phyloP scores from a whole-genome alignment of 2,113 vertebrate species.

The Gobius niger region DNA sequence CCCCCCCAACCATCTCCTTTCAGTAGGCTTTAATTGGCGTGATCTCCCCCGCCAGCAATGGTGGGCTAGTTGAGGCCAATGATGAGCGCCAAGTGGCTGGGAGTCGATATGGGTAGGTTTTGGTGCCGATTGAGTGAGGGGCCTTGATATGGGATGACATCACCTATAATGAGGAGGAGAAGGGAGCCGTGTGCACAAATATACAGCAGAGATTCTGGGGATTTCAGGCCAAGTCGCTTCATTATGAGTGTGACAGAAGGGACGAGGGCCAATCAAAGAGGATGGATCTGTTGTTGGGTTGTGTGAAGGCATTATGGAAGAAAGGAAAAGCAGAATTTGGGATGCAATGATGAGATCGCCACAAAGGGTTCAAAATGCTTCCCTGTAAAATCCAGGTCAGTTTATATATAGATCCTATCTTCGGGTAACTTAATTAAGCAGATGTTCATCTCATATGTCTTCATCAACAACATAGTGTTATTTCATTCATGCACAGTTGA shows the following conservation, averaged over 20 bases:
- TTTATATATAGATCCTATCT: too few relatives aligned
- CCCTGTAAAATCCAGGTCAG: too few relatives aligned
- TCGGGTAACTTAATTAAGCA: too few relatives aligned
- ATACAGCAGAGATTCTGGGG: neutral
- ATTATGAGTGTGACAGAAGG: neutral
- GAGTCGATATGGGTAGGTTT: conserved; percentile 7
- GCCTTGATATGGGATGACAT: conserved; percentile 20
- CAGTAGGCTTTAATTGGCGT: conserved; percentile 52
- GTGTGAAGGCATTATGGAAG: too few relatives aligned
- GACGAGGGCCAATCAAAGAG: neutral
- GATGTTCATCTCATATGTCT: too few relatives aligned
- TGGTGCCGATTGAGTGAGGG: neutral
- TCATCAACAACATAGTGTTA: too few relatives aligned
- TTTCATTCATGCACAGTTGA: too few relatives aligned
- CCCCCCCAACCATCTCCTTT: conserved; percentile 25
- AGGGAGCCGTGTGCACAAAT: neutral
- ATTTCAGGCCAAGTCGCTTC: neutral
- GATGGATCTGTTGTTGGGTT: neutral
- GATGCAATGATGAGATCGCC: too few relatives aligned
- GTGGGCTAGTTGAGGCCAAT: conserved; percentile 1
- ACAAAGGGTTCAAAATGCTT: too few relatives aligned
- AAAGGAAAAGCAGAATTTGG: too few relatives aligned
- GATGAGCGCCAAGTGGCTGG: conserved; percentile 15
- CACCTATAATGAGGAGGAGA: conserved; percentile 28
- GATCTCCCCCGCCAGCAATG: conserved; percentile 35